These are phyloP conservation scores for Centropus unirufus DNA, from an alignment of 2,113 vertebrate genomes.

Conservation along the genomic window DNA sequence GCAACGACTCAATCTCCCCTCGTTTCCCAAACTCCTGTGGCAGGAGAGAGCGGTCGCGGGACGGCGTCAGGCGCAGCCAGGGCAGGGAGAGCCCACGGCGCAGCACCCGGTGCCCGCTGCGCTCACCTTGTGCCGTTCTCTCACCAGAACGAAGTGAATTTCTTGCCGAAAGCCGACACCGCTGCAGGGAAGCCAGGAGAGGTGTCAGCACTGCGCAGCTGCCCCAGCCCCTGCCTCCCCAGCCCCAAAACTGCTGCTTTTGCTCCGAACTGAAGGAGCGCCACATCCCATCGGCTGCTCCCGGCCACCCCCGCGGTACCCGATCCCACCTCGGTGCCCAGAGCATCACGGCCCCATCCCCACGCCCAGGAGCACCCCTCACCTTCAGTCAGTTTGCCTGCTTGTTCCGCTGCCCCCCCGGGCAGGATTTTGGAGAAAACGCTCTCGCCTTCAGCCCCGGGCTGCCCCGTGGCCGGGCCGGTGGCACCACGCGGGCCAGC, in stretches of 20 bases:
- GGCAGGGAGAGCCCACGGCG: fast-evolving
- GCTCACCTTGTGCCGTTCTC: conserved; percentile 82
- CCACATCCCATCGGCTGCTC: fast-evolving
- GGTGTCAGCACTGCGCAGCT: fast-evolving
- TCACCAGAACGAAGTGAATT: conserved; percentile 99
- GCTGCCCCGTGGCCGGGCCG: conserved; percentile 77
- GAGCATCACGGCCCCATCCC: fast-evolving
- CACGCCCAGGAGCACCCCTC: background rate
- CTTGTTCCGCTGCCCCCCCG: conserved; percentile 95
- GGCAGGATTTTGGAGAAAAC: conserved; percentile 95
- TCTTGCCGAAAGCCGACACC: conserved; percentile 96
- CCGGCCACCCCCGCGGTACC: fast-evolving
- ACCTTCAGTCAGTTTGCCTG: conserved; percentile 98
- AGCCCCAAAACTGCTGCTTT: fast-evolving
- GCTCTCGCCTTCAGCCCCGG: conserved; percentile 87
- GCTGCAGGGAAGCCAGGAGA: conserved; percentile 60
- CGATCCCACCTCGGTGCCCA: fast-evolving
- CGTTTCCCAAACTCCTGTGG: conserved; percentile 72
- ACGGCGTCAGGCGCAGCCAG: fast-evolving
- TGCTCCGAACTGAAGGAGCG: background rate
- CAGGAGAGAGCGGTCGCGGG: background rate
- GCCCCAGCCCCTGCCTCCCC: fast-evolving
- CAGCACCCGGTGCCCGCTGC: fast-evolving
- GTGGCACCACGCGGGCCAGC: conserved; percentile 75
- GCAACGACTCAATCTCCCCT: conserved; percentile 75